phyloP scores from a whole-genome alignment of 2,888 invertebrate genomes.

The Galerucella calmariensis region DNA sequence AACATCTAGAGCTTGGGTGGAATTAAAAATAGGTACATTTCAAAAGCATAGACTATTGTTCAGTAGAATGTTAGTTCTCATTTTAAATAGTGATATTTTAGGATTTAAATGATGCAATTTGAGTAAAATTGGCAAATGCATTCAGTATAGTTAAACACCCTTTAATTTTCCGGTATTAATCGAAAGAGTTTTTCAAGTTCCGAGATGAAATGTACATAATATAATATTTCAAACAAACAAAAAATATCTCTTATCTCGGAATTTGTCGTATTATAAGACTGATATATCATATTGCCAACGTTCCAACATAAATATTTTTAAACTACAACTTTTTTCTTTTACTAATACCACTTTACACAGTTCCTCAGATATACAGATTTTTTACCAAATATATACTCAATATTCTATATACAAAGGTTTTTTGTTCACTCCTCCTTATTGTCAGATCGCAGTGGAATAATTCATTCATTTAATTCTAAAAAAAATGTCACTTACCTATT shows the following conservation, averaged over 20 bases:
- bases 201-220: conserved; percentile 44
- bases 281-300: conserved; percentile 65
- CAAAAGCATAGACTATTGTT: too few species aligned
- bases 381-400: conserved; percentile 64
- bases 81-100: too few species aligned
- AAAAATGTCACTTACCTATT: too few species aligned
- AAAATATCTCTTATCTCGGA: conserved; percentile 45
- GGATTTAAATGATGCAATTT: not conserved
- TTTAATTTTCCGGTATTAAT: conserved; percentile 53
- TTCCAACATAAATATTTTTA: conserved; percentile 54
- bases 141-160: not conserved
- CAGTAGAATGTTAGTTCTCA: too few species aligned
- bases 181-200: conserved; percentile 53
- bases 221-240: not conserved
- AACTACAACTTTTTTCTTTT: conserved; percentile 52
- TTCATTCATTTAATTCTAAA: not conserved
- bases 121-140: not conserved
- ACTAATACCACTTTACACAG: conserved; percentile 59
- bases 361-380: conserved; percentile 66
- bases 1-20: too few species aligned
- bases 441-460: conserved; percentile 18
- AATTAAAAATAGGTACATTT: too few species aligned
- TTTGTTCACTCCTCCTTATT: conserved; percentile 55
- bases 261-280: conserved; percentile 61
- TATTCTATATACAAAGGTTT: conserved; percentile 63